phyloP scores from a whole-genome alignment of 2,888 invertebrate species.

The Laothoe populi region DNA sequence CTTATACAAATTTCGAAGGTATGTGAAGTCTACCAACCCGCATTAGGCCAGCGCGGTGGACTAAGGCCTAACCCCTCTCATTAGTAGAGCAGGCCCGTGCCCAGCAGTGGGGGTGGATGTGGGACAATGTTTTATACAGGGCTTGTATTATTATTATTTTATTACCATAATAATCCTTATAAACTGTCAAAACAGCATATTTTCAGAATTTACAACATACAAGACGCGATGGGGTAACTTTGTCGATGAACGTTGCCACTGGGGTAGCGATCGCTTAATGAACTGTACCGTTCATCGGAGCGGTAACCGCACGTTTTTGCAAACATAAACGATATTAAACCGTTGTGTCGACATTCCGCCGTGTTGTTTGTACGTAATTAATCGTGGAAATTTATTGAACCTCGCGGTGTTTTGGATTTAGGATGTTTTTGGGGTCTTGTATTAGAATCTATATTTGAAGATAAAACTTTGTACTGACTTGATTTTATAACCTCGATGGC shows the following conservation, averaged over 20 bases:
- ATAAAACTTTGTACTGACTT: too few relatives aligned
- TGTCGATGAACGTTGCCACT: neutral
- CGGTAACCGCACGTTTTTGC: slow-evolving; percentile 32
- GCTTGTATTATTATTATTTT: too few relatives aligned
- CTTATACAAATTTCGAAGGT: too few relatives aligned
- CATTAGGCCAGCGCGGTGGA: too few relatives aligned
- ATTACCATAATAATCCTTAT: neutral
- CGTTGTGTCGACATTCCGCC: neutral
- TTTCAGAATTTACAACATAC: neutral
- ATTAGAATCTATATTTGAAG: neutral
- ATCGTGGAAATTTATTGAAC: neutral
- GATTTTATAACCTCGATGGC: too few relatives aligned
- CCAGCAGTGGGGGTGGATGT: too few relatives aligned
- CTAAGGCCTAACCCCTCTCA: too few relatives aligned
- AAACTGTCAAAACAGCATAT: neutral
- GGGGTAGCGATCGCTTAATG: slow-evolving; percentile 22
- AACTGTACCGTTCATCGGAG: slow-evolving; percentile 34
- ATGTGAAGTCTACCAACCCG: too few relatives aligned
- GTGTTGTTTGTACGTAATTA: slow-evolving; percentile 21
- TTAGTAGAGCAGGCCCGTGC: too few relatives aligned
- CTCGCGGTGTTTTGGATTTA: neutral
- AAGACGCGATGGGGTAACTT: neutral
- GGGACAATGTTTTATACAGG: too few relatives aligned
- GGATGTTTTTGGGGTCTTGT: neutral
- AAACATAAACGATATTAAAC: slow-evolving; percentile 22